Base-by-base conservation (phyloP, 2,888 invertebrate genomes). In the Emesis russula region DNA sequence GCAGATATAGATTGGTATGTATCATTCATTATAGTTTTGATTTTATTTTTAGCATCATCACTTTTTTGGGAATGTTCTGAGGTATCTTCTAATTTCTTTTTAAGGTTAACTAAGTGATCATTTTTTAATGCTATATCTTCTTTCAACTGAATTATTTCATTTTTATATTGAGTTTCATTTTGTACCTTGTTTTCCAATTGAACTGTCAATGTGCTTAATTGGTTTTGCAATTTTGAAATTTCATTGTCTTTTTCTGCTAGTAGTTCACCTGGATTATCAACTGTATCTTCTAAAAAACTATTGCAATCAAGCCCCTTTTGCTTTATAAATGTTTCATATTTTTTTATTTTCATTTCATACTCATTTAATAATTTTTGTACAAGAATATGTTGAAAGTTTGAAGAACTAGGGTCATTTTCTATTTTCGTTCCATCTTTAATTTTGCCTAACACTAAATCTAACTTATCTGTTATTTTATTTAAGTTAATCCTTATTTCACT, bases 401-500 rank as follows among this genome's bases (percentile, higher is more conserved):
- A 89, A 9, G 87, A 70, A 11, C 63, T 84, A 66, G 63, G 41
- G 6, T 48, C 81, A 6, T 48, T 95, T 48, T 93, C 93, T 90
- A 93, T 94, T 53, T 89, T 88, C 66, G 96, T 94, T 76, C 96
- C 80, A 73, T 94, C 83, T 92, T 96, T 96, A 1, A 97, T 90
- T 96, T 96, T 97, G 31, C 96, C 93, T 66, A 97, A 82, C 80
- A 98, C 91, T 89, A 95, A 85, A 88, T 98, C 98, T 4, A 98
- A 92, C 95, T 97, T 98, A 85, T 98, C 98, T 87, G 96, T 95
- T 77, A 98, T 95, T 95, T 97, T 97, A 83, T 96, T 97, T 83
- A 98, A 95, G 93, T 98, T 98, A 80, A 98, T 97, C 93, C 98
- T 96, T 75, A 98, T 87, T 94, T 98, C 98, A 96, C 97, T 97